These are phyloP conservation scores for Asteroscopus sphinx DNA, from an alignment of 2,888 invertebrate genomes.

Conservation along the genomic window DNA sequence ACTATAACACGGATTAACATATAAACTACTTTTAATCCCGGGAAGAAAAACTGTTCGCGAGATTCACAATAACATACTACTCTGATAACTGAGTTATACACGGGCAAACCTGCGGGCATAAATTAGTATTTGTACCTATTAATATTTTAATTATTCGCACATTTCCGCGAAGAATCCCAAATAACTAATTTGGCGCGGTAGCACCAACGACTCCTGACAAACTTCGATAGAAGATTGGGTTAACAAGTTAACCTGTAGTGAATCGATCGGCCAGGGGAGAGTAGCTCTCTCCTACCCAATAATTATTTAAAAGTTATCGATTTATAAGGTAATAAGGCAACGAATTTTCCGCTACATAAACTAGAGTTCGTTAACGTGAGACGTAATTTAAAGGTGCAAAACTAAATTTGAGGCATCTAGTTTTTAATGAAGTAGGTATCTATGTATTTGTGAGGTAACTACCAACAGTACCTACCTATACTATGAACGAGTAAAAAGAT, in stretches of 20 bases:
- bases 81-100: too few relatives aligned
- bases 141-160: too few relatives aligned
- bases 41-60: too few relatives aligned
- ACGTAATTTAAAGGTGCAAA: constrained; percentile 24
- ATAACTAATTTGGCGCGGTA: constrained; percentile 16
- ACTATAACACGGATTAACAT: too few relatives aligned
- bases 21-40: too few relatives aligned
- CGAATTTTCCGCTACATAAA: constrained; percentile 56
- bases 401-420: constrained; percentile 32
- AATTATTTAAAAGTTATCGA: constrained; percentile 52
- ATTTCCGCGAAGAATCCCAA: constrained; percentile 4
- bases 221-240: constrained; percentile 22
- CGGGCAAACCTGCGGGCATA: too few relatives aligned
- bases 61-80: too few relatives aligned
- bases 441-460: neutral
- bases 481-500: too few relatives aligned
- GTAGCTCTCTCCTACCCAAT: constrained; percentile 4
- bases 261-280: constrained; percentile 17
- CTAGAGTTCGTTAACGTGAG: constrained; percentile 27
- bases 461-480: neutral
- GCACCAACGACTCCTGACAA: constrained; percentile 13
- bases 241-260: constrained; percentile 28
- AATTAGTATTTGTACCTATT: too few relatives aligned
- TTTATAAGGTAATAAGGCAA: constrained; percentile 47
- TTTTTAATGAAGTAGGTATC: constrained; percentile 26